Percentiles rank a stretch among this genome's conserved stretches.
Conservation (phyloP, 2,797 vertebrate genomes). For the Propithecus perrieri region DNA sequence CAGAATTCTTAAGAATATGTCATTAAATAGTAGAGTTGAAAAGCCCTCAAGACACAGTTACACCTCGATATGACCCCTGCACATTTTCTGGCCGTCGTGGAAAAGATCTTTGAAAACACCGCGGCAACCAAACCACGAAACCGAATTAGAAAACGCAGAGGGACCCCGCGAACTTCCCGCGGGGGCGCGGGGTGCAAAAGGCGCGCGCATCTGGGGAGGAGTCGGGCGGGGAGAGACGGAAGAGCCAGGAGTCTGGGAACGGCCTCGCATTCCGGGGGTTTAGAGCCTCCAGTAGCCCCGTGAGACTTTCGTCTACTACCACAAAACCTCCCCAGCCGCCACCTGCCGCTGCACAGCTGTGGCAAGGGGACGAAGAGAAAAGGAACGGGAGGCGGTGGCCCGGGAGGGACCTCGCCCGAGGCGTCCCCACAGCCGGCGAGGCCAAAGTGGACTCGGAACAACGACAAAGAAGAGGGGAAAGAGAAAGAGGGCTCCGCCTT, state of each 20-base stretch:
- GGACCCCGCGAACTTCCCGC: background rate
- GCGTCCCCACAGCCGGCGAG: background rate
- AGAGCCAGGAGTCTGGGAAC: background rate
- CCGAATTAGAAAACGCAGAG: background rate
- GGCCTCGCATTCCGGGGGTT: background rate
- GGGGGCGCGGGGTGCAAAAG: background rate
- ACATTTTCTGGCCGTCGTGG: rapidly evolving
- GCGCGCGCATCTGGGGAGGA: background rate
- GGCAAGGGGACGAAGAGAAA: background rate
- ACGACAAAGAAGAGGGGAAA: slow-evolving; percentile 44
- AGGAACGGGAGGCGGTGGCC: background rate
- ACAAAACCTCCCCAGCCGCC: background rate
- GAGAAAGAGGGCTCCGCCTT: slow-evolving; percentile 48
- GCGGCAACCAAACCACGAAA: background rate
- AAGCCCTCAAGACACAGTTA: background rate
- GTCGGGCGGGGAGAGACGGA: background rate
- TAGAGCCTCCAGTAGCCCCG: background rate
- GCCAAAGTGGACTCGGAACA: slow-evolving; percentile 6
- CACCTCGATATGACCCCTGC: background rate
- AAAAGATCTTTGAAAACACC: background rate
- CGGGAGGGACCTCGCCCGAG: background rate
- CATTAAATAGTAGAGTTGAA: background rate
- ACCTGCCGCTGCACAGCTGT: slow-evolving; percentile 38
- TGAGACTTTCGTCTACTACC: background rate
- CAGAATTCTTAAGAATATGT: background rate